phyloP scores from a whole-genome alignment of 1,140 invertebrate species.

The Ganaspis sp. region DNA sequence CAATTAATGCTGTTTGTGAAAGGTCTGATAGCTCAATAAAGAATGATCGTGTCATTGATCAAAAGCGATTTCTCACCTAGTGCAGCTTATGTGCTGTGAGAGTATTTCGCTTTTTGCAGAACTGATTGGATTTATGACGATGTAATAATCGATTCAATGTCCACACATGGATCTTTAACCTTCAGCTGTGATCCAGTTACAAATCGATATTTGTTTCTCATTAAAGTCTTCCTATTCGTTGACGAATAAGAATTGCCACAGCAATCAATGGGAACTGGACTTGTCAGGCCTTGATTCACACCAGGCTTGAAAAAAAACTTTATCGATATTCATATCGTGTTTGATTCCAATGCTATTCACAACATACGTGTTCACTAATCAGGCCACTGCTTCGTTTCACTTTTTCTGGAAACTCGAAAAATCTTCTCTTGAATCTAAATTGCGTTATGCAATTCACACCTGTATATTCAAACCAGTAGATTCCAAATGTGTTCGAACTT shows the following conservation, averaged over 20 bases:
- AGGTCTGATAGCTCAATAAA: conserved; percentile 60
- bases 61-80: conserved; percentile 1
- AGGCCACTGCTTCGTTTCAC: neutral
- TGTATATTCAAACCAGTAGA: too few relatives aligned
- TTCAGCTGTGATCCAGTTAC: conserved; percentile 51
- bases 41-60: conserved; percentile 37
- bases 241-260: too few relatives aligned
- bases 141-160: conserved; percentile 39
- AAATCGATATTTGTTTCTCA: conserved; percentile 39
- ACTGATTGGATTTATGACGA: conserved; percentile 34
- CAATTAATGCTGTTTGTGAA: conserved; percentile 53
- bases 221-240: conserved; percentile 33
- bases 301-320: conserved; percentile 26
- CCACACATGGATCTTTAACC: conserved; percentile 36
- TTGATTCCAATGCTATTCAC: conserved; percentile 27
- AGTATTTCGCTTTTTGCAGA: neutral
- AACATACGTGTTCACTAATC: neutral
- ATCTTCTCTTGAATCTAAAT: too few relatives aligned
- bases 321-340: conserved; percentile 39
- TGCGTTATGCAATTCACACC: too few relatives aligned
- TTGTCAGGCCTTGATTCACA: conserved; percentile 33
- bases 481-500: too few relatives aligned
- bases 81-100: neutral
- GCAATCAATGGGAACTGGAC: conserved; percentile 43
- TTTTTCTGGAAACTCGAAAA: neutral